Conservation (phyloP, 1,140 invertebrate species). For the Scaptomyza hsui region DNA sequence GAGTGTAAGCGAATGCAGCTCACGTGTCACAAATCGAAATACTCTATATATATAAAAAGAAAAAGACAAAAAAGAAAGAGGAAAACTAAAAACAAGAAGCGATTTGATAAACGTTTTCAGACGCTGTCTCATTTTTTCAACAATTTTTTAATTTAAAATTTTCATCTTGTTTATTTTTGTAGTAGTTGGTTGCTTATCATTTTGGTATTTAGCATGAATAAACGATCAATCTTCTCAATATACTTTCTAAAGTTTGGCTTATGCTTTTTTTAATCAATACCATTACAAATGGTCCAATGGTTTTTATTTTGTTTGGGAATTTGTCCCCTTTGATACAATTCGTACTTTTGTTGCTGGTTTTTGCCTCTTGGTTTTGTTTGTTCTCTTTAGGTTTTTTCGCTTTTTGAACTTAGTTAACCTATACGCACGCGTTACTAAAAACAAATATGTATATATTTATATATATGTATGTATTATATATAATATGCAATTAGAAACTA, state of each 20-base stretch:
- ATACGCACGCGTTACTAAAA: conserved; percentile 57
- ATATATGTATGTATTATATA: conserved; percentile 56
- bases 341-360: conserved; percentile 29
- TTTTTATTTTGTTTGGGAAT: conserved; percentile 36
- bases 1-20: conserved; percentile 21
- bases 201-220: conserved; percentile 45
- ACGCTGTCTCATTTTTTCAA: conserved; percentile 6
- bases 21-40: conserved; percentile 42
- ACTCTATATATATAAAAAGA: conserved; percentile 15
- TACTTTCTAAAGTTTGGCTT: conserved; percentile 31
- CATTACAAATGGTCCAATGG: conserved; percentile 48
- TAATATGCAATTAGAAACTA: conserved; percentile 77
- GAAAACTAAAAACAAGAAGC: conserved; percentile 30
- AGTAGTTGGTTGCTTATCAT: conserved; percentile 5
- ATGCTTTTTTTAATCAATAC: conserved; percentile 20
- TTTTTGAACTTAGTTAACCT: conserved; percentile 65
- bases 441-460: conserved; percentile 47
- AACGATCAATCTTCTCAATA: conserved; percentile 21
- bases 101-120: conserved; percentile 13
- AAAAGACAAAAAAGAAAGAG: conserved; percentile 8
- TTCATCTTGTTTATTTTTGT: background rate
- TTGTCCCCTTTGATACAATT: conserved; percentile 39
- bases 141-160: conserved; percentile 23
- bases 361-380: conserved; percentile 14
- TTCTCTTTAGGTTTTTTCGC: conserved; percentile 13